Evolutionary conservation across 2,797 vertebrate species (phyloP).

Genomic region (Acrocephalus scirpaceus): DNA sequence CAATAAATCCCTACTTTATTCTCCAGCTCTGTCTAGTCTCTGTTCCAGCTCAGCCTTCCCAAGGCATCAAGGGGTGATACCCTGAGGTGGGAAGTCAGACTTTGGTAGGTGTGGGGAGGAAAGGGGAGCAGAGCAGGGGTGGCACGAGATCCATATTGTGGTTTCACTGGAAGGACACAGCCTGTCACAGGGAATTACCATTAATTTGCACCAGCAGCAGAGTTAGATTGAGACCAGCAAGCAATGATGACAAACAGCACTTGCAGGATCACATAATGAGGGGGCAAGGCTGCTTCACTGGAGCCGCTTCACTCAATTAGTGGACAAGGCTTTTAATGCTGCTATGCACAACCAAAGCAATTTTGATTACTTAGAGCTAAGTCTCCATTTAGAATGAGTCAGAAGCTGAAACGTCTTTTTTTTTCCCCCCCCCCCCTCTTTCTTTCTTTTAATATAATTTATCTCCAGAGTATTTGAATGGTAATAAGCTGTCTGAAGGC

Average conservation of each 20-base stretch:
- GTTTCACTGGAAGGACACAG: slow-evolving; percentile 80
- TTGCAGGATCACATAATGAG: slow-evolving; percentile 88
- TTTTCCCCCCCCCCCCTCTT: not conserved
- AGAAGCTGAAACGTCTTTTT: slow-evolving; percentile 54
- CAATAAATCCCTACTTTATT: no score
- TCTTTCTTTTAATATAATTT: slow-evolving; percentile 71
- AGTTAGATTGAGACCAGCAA: slow-evolving; percentile 72
- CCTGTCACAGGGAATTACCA: slow-evolving; percentile 83
- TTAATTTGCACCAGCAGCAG: slow-evolving; percentile 80
- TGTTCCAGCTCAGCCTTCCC: no score
- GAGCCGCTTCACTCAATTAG: slow-evolving; percentile 91
- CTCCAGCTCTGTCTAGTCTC: no score
- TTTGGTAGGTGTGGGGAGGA: not conserved
- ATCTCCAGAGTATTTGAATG: slow-evolving; percentile 81
- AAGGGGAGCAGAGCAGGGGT: not conserved
- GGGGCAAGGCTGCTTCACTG: slow-evolving; percentile 80
- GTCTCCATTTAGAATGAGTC: slow-evolving; percentile 88
- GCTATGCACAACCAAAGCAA: slow-evolving; percentile 89
- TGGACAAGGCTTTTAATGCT: slow-evolving; percentile 93
- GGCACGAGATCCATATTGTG: slow-evolving; percentile 67
- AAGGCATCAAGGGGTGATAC: not conserved
- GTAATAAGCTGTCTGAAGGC: slow-evolving; percentile 89
- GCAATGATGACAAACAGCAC: slow-evolving; percentile 83
- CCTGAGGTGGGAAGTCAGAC: not conserved
- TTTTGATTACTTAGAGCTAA: slow-evolving; percentile 89